These are phyloP conservation scores for Cantharis rustica DNA, from an alignment of 2,888 invertebrate genomes.

Conservation along the genomic window DNA sequence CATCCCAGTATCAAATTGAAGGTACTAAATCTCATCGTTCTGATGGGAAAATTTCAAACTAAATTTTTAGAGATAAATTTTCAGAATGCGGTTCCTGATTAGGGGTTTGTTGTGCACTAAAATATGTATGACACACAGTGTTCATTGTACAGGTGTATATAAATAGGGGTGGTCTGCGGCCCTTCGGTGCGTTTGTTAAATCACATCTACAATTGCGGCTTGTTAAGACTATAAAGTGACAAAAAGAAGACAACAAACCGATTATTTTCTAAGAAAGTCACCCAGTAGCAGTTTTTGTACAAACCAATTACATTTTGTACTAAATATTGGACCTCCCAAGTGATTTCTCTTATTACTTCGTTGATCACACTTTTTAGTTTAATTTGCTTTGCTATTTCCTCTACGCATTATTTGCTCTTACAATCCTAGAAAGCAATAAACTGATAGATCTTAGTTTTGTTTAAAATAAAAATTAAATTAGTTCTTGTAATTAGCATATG, in stretches of 20 bases:
- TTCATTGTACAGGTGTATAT: neutral
- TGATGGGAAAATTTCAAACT: slow-evolving; percentile 30
- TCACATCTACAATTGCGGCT: slow-evolving; percentile 13
- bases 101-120: neutral
- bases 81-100: neutral
- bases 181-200: neutral
- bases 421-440: neutral
- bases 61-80: neutral
- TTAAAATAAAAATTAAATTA: too few species aligned
- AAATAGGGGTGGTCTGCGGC: neutral
- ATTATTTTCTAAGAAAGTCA: slow-evolving; percentile 27
- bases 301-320: slow-evolving; percentile 21
- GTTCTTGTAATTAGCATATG: too few species aligned
- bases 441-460: neutral
- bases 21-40: slow-evolving; percentile 43
- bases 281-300: slow-evolving; percentile 19
- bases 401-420: neutral
- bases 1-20: slow-evolving; percentile 42
- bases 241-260: slow-evolving; percentile 28
- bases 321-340: slow-evolving; percentile 26
- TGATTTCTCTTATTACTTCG: neutral
- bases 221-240: slow-evolving; percentile 16
- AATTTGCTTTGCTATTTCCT: neutral
- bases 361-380: neutral
- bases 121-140: neutral